Conservation (phyloP, 2,888 invertebrate genomes). For the Caenorhabditis sp. region DNA sequence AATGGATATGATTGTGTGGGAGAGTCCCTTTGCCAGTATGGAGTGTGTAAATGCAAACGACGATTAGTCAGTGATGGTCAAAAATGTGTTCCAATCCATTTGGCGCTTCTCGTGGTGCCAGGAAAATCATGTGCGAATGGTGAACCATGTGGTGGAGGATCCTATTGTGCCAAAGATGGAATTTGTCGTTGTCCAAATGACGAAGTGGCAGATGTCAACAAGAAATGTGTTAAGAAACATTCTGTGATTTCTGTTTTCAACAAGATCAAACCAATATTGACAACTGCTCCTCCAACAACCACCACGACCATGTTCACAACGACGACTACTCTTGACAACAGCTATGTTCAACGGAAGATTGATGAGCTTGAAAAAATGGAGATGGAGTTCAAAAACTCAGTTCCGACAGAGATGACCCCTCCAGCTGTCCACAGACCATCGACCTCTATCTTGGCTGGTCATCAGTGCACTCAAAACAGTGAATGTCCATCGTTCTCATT, state of each 20-base stretch:
- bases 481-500: slow-evolving; percentile 74
- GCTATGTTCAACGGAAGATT: slow-evolving; percentile 60
- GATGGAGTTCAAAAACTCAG: slow-evolving; percentile 66
- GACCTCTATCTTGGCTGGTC: slow-evolving; percentile 63
- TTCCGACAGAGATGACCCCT: slow-evolving; percentile 26
- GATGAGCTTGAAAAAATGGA: slow-evolving; percentile 69
- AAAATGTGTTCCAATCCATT: slow-evolving; percentile 75
- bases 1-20: slow-evolving; percentile 81
- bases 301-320: slow-evolving; percentile 47
- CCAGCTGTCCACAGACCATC: slow-evolving; percentile 32
- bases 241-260: slow-evolving; percentile 67
- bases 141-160: slow-evolving; percentile 75
- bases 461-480: slow-evolving; percentile 64
- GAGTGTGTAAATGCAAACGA: slow-evolving; percentile 77
- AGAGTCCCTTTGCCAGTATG: slow-evolving; percentile 74
- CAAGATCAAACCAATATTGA: slow-evolving; percentile 44
- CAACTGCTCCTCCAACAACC: slow-evolving; percentile 20
- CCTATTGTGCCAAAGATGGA: slow-evolving; percentile 66
- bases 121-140: slow-evolving; percentile 76
- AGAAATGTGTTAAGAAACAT: slow-evolving; percentile 73
- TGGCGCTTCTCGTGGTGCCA: slow-evolving; percentile 70
- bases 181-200: slow-evolving; percentile 76
- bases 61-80: slow-evolving; percentile 75
- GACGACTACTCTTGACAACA: slow-evolving; percentile 43
- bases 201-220: slow-evolving; percentile 74